Conservation (phyloP, 2,888 invertebrate genomes). For the Sclerodermus sp. region DNA sequence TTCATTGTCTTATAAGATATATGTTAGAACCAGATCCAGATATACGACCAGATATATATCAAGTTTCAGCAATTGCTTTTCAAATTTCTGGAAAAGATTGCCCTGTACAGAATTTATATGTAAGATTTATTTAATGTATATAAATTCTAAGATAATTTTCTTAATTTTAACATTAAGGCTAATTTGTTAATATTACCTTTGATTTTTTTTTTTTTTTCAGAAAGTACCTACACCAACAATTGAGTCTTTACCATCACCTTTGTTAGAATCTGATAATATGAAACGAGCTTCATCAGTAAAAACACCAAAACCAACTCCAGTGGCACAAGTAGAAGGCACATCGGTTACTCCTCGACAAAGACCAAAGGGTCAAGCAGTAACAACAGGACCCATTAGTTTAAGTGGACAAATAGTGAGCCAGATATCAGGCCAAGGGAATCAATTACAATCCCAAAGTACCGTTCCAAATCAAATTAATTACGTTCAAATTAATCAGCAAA, state of each 20-base stretch:
- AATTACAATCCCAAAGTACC: conserved; percentile 29
- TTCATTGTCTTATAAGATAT: conserved; percentile 61
- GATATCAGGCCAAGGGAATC: conserved; percentile 52
- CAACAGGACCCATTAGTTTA: conserved; percentile 51
- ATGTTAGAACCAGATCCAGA: conserved; percentile 85
- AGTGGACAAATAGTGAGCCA: conserved; percentile 54
- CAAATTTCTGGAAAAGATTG: conserved; percentile 70
- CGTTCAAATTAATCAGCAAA: conserved; percentile 39
- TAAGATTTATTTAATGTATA: conserved; percentile 50
- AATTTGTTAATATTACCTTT: not conserved
- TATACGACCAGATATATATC: conserved; percentile 83
- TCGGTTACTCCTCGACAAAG: conserved; percentile 82
- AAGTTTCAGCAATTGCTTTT: conserved; percentile 77
- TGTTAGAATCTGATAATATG: conserved; percentile 69
- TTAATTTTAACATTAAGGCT: not conserved
- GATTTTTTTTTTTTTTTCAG: conserved; percentile 56
- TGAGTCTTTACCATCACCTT: conserved; percentile 68
- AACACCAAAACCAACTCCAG: conserved; percentile 57
- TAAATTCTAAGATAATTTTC: not conserved
- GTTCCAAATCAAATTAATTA: conserved; percentile 38
- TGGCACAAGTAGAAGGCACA: conserved; percentile 68
- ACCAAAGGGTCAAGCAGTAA: conserved; percentile 67
- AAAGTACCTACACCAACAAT: conserved; percentile 68
- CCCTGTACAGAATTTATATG: conserved; percentile 80
- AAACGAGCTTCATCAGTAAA: conserved; percentile 63